Evolutionary conservation across 1,140 invertebrate genomes (phyloP), one percentile per base, ranked within the genome.

Genomic region (Cydia fagiglandana): DNA sequence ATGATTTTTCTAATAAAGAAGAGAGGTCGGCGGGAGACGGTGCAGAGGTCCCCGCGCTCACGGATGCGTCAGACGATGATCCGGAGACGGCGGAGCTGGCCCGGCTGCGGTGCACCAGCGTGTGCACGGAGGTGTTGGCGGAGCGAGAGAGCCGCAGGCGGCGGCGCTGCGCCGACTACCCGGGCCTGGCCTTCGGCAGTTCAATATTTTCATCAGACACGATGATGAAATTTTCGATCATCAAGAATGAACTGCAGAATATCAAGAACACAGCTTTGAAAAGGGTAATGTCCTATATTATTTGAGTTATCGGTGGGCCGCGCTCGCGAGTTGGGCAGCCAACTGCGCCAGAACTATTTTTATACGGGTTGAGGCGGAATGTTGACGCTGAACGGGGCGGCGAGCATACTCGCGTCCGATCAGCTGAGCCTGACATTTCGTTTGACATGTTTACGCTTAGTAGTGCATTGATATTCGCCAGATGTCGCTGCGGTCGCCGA

Each of bases 201-300:
- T 98, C 97, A 24, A 97, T 98, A 86, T 98, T 99, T 91, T 98
- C 97, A 87, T 99, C 98, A 66, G 98, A 99, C 89, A 99, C 98
- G 2, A 96, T 99, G 95, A 99, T 99, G 96, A 99, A 98, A 93
- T 99, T 99, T 93, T 98, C 96, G 88, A 96, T 99, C 70, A 99
- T 99, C 87, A 96, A 96, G 88, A 99, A 99, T 93, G 98, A 99
- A 94, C 95, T 99, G 84, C 97, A 99, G 94, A 99, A 99, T 94
- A 98, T 99, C 85, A 97, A 98, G 94, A 97, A 98, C 89, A 98
- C 98, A 90, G 98, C 98, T 90, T 94, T 99, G 74, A 98, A 97
- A 95, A 95, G 97, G 98, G 98, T 99, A 96, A 96, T 79, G 87
- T 89, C 84, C 87, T 88, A 82, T 77, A 79, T 88, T 89, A 88